Base-by-base conservation (phyloP, 2,797 vertebrate genomes). In the Crotalus adamanteus region DNA sequence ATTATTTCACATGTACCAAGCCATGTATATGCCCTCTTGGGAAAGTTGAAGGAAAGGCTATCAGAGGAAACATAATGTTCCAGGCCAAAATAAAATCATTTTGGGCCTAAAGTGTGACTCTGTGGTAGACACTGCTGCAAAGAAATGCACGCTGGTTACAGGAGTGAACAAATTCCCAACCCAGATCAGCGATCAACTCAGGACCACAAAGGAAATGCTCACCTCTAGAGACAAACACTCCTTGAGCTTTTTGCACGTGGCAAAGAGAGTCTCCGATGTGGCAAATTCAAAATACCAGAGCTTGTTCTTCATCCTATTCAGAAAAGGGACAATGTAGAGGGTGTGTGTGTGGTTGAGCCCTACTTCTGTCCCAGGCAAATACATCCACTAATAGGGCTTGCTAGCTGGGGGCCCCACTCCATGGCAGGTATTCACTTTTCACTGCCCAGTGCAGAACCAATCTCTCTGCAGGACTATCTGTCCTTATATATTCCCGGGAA, bases 221-320 rank as follows among this genome's bases (percentile, higher is more conserved):
- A 99, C 99, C 98, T 99, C 98, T 47, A 99, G 98, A 20, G 91
- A 97, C 92, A 99, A 95, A 95, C 97, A 98, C 8, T 99, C 98
- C 92, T 97, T 98, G 59, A 99, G 97, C 95, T 97, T 98, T 96
- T 99, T 99, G 97, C 98, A 99, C 0, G 99, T 99, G 12, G 98
- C 98, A 28, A 98, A 99, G 95, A 99, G 98, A 51, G 98, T 98
- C 97, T 99, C 99, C 0, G 99, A 98, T 8, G 99, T 99, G 93
- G 99, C 99, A 89, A 99, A 99, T 94, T 99, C 99, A 63, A 99
- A 98, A 96, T 99, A 99, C 98, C 98, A 98, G 2, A 99, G 97
- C 95, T 99, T 99, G 97, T 99, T 99, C 98, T 99, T 99, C 98
- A 98, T 98, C 96, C 99, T 99, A 93, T 69, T 53, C 56, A 28